Percentiles rank a stretch among this genome's conserved stretches.
Evolutionary conservation across 2,797 vertebrate genomes (phyloP).

Genomic region (Scyliorhinus canicula): DNA sequence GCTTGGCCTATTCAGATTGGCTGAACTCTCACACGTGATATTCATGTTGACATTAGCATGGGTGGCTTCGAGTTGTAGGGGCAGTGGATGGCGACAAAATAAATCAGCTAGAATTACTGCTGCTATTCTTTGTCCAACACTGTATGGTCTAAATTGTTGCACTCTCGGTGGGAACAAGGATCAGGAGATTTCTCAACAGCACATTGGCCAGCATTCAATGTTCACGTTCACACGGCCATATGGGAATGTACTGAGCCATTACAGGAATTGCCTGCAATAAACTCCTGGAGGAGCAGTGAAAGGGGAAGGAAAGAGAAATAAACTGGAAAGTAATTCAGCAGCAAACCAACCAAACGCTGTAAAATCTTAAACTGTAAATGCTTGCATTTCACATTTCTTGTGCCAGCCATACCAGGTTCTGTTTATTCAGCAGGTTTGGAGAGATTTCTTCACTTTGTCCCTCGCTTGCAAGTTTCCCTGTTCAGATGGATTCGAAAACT

Average conservation of each 20-base stretch:
- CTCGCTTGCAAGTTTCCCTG: background rate
- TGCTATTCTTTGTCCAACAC: background rate
- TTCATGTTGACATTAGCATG: background rate
- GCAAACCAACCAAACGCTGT: slow-evolving; percentile 12
- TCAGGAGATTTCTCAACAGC: background rate
- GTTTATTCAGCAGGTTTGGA: slow-evolving; percentile 12
- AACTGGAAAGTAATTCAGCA: background rate
- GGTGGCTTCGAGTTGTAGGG: background rate
- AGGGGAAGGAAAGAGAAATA: background rate
- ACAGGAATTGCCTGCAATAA: no score
- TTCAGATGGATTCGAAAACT: slow-evolving; percentile 17
- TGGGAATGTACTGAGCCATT: background rate
- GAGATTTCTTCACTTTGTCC: background rate
- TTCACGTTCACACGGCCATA: background rate
- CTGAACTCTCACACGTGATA: background rate
- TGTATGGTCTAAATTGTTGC: background rate
- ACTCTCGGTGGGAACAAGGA: background rate
- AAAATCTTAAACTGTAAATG: slow-evolving; percentile 1
- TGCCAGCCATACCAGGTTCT: background rate
- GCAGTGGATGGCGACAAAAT: background rate
- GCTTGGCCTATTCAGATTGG: background rate
- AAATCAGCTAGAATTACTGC: background rate
- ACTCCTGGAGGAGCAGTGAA: background rate
- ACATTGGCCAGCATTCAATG: background rate
- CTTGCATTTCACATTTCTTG: background rate